Evolutionary conservation across 2,888 invertebrate genomes (phyloP).

Genomic region (Entomobrya proxima): DNA sequence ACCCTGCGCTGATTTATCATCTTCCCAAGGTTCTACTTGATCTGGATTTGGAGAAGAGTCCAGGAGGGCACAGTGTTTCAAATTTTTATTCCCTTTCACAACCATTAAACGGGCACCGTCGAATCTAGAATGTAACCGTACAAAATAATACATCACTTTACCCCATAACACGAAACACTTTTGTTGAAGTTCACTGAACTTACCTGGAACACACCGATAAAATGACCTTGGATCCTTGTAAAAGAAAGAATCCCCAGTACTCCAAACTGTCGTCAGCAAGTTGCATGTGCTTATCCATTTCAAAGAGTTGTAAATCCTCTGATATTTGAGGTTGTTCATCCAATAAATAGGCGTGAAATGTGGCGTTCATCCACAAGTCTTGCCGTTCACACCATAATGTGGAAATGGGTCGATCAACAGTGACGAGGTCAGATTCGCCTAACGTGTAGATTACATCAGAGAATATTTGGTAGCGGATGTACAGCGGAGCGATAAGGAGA

Average conservation of each 20-base stretch:
- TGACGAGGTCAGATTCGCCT: constrained; percentile 90
- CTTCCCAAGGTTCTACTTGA: constrained; percentile 78
- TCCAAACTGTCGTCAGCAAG: constrained; percentile 90
- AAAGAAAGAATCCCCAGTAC: constrained; percentile 91
- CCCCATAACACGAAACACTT: neutral
- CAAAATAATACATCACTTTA: neutral
- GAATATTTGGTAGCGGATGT: constrained; percentile 86
- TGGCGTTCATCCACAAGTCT: constrained; percentile 85
- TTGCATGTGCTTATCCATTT: constrained; percentile 88
- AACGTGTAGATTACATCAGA: constrained; percentile 87
- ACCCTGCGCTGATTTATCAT: constrained; percentile 72
- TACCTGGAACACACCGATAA: constrained; percentile 88
- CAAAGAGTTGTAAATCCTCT: constrained; percentile 84
- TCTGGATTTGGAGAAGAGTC: constrained; percentile 81
- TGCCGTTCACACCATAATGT: constrained; percentile 88
- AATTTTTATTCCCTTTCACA: constrained; percentile 86
- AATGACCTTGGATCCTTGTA: constrained; percentile 86
- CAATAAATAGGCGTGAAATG: constrained; percentile 85
- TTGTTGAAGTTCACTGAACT: neutral
- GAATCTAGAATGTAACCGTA: constrained; percentile 75
- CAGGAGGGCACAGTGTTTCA: constrained; percentile 87
- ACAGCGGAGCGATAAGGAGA: constrained; percentile 86
- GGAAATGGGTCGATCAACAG: constrained; percentile 89
- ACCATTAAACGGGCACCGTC: constrained; percentile 88
- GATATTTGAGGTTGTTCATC: constrained; percentile 84